Conservation (phyloP, 2,797 vertebrate species). For the Rhinella marina region DNA sequence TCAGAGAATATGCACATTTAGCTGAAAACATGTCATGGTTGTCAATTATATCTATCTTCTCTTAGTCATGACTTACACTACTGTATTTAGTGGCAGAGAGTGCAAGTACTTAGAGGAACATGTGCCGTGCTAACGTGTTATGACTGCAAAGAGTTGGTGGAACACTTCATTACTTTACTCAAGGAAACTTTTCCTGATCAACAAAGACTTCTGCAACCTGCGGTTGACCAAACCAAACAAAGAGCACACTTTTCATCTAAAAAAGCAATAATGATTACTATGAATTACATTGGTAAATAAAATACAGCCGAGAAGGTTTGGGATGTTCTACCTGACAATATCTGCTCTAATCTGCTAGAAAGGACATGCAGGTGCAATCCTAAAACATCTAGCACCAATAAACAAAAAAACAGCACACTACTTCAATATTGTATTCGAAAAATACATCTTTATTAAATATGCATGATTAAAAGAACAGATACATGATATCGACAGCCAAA, state of each 20-base stretch:
- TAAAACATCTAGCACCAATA: too few relatives aligned
- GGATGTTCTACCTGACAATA: not conserved
- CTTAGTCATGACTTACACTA: conserved; percentile 34
- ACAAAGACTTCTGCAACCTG: conserved; percentile 18
- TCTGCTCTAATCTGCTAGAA: not conserved
- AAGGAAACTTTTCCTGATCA: conserved; percentile 11
- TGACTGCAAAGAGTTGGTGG: not conserved
- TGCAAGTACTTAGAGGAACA: conserved; percentile 39
- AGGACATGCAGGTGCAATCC: too few relatives aligned
- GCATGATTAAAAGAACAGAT: too few relatives aligned
- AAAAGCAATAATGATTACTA: not conserved
- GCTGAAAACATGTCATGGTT: conserved; percentile 49
- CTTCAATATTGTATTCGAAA: too few relatives aligned
- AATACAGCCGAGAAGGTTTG: not conserved
- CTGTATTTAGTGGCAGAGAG: conserved; percentile 39
- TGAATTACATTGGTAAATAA: conserved; percentile 7
- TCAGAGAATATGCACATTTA: conserved; percentile 33
- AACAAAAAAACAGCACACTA: too few relatives aligned
- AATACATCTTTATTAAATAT: too few relatives aligned
- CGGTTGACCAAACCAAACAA: conserved; percentile 16
- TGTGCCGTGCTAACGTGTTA: conserved; percentile 21
- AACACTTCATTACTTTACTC: conserved; percentile 40
- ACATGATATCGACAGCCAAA: too few relatives aligned
- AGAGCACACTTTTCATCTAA: not conserved
- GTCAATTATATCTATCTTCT: conserved; percentile 50